Evolutionary conservation across 2,797 vertebrate species (phyloP).

Genomic region (Thaleichthys pacificus): DNA sequence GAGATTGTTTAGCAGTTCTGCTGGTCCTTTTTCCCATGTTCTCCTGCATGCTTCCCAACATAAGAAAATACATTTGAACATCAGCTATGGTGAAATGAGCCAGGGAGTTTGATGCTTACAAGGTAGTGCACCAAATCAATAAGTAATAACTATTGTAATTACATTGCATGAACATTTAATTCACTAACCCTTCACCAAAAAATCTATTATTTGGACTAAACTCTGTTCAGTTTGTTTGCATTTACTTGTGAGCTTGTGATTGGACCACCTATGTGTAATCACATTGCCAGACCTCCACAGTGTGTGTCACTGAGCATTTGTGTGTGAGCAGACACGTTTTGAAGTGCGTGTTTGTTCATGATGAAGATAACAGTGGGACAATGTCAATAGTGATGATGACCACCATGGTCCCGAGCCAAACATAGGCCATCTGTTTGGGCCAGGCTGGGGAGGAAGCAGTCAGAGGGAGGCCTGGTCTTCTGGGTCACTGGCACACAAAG

Average conservation of each 20-base stretch:
- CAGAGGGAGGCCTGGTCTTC: not conserved
- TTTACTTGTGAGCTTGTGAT: not conserved
- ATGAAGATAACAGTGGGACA: not conserved
- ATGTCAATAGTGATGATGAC: not conserved
- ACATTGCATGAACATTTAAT: slow-evolving; percentile 26
- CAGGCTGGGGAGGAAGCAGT: not conserved
- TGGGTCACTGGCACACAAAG: not conserved
- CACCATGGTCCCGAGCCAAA: not conserved
- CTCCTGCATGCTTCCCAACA: slow-evolving; percentile 38
- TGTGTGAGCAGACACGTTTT: slow-evolving; percentile 12
- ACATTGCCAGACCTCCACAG: not conserved
- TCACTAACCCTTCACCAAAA: slow-evolving; percentile 27
- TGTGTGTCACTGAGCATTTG: not conserved
- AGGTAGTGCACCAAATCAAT: slow-evolving; percentile 9
- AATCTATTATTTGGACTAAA: not conserved
- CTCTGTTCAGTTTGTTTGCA: not conserved
- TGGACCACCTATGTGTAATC: not conserved
- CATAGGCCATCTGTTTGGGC: slow-evolving; percentile 13
- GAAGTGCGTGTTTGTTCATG: slow-evolving; percentile 4
- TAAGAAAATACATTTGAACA: slow-evolving; percentile 43
- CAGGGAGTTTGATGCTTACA: slow-evolving; percentile 23
- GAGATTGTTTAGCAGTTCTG: slow-evolving; percentile 33
- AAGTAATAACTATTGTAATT: slow-evolving; percentile 20
- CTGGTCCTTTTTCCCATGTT: slow-evolving; percentile 41
- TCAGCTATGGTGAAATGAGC: slow-evolving; percentile 31